Percentiles rank a stretch among this genome's conserved stretches.
Evolutionary conservation across 2,888 invertebrate species (phyloP).

Genomic region (Bedellia somnulentella): DNA sequence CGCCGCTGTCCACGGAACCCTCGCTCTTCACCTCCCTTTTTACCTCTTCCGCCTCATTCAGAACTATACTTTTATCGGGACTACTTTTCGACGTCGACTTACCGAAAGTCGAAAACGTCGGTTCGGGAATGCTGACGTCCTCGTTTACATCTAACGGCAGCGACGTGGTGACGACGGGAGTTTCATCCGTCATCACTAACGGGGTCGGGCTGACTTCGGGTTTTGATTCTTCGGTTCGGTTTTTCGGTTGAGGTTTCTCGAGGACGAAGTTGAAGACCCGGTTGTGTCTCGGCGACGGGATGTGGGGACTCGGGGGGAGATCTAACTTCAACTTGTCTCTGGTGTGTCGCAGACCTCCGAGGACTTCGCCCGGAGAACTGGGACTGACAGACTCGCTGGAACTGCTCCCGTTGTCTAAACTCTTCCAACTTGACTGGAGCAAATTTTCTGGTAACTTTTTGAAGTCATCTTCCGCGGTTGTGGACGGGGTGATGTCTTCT

Average conservation of each 20-base stretch:
- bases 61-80: background rate
- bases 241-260: conserved; percentile 31
- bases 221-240: conserved; percentile 13
- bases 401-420: conserved; percentile 29
- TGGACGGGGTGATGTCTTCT: conserved; percentile 62
- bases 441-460: conserved; percentile 23
- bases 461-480: conserved; percentile 33
- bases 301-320: conserved; percentile 61
- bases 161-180: conserved; percentile 37
- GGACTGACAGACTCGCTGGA: conserved; percentile 49
- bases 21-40: conserved; percentile 49
- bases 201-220: conserved; percentile 9
- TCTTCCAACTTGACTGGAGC: no score
- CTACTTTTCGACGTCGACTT: conserved; percentile 22
- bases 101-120: conserved; percentile 64
- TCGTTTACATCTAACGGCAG: conserved; percentile 24
- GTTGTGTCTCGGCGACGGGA: conserved; percentile 37
- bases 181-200: conserved; percentile 18
- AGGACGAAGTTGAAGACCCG: conserved; percentile 45
- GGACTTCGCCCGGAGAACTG: conserved; percentile 39
- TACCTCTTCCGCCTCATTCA: background rate
- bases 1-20: conserved; percentile 66
- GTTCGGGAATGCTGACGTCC: conserved; percentile 32
- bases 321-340: conserved; percentile 72
- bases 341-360: conserved; percentile 74